phyloP scores from a whole-genome alignment of 2,113 vertebrate genomes.

The Lepus timidus region DNA sequence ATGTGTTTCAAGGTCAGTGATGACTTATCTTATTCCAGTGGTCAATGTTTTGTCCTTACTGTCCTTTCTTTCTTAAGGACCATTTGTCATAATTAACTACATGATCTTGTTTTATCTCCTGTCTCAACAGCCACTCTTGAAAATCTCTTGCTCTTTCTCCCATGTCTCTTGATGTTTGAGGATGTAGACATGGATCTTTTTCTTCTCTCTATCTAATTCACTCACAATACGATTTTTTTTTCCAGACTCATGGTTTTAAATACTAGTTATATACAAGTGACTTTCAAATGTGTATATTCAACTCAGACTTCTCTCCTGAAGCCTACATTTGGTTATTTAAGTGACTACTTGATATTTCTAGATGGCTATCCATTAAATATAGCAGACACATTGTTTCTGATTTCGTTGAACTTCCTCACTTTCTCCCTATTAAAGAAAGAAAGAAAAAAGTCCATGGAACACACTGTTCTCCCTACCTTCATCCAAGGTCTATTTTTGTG shows the following conservation, averaged over 20 bases:
- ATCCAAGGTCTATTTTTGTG: neutral
- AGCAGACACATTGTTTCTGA: neutral
- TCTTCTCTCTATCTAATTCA: neutral
- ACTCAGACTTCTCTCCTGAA: neutral
- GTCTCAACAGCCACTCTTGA: neutral
- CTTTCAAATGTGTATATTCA: neutral
- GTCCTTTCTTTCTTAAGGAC: neutral
- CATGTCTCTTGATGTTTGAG: neutral
- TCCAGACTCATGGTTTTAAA: neutral
- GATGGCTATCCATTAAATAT: neutral
- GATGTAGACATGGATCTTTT: neutral
- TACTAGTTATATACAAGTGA: neutral
- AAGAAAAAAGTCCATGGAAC: neutral
- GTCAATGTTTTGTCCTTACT: neutral
- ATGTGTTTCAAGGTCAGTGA: neutral
- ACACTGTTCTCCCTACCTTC: neutral
- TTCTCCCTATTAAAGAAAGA: neutral
- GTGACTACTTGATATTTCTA: neutral
- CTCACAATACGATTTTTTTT: neutral
- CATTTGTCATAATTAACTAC: neutral
- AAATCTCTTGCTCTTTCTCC: neutral
- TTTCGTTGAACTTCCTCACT: neutral
- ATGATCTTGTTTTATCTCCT: neutral
- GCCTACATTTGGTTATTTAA: neutral
- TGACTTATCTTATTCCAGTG: neutral